Conservation (phyloP, 2,797 vertebrate species). For the Diglossa cyanea region DNA sequence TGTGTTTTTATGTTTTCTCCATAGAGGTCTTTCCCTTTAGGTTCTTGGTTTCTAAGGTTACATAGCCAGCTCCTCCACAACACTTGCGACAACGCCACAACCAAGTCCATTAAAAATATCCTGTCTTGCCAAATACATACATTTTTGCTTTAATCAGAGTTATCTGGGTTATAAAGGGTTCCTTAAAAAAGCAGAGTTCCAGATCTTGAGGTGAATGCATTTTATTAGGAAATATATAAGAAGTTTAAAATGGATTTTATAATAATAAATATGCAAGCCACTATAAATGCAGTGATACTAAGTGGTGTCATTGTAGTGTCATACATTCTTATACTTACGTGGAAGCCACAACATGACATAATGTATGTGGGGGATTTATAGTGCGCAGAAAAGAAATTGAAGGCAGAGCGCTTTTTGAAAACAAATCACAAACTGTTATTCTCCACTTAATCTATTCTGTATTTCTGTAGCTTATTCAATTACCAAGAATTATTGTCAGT, state of each 20-base stretch:
- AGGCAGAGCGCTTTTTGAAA: background rate
- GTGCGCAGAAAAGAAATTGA: background rate
- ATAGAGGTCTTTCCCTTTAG: background rate
- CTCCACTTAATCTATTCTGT: background rate
- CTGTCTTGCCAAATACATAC: background rate
- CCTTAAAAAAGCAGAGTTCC: background rate
- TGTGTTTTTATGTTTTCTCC: background rate
- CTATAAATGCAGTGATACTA: background rate
- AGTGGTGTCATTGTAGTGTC: background rate
- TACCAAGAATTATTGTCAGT: background rate
- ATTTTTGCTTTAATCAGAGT: background rate
- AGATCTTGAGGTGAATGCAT: background rate
- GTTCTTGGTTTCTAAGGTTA: background rate
- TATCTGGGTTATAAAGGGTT: background rate
- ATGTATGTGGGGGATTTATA: background rate
- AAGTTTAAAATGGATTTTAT: background rate
- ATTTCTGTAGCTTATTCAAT: background rate
- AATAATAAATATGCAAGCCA: background rate
- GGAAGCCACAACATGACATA: background rate
- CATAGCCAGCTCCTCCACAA: background rate
- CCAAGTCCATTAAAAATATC: background rate
- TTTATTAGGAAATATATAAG: background rate
- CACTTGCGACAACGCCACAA: background rate
- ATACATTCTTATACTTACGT: background rate
- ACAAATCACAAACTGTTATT: background rate